Conservation (phyloP, 2,888 invertebrate species). For the Ichneumoninae sp. region DNA sequence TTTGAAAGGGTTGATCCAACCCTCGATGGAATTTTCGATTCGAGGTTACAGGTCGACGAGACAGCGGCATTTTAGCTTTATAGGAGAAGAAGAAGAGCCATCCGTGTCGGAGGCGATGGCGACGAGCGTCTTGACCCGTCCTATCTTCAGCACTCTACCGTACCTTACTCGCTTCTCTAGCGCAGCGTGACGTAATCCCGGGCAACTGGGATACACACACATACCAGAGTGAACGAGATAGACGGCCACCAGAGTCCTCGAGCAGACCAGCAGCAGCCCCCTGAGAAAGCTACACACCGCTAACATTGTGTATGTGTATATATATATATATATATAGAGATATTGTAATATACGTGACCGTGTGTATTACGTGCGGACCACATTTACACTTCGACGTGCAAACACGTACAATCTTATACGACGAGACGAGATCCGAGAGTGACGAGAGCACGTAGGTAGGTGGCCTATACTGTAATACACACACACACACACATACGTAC, state of each 20-base stretch:
- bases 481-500: not conserved
- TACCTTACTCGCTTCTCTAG: slow-evolving; percentile 73
- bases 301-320: too few relatives aligned
- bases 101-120: slow-evolving; percentile 72
- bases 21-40: slow-evolving; percentile 14
- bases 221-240: slow-evolving; percentile 37
- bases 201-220: slow-evolving; percentile 51
- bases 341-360: slow-evolving; percentile 22
- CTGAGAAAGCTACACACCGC: slow-evolving; percentile 15
- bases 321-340: not conserved
- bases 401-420: slow-evolving; percentile 32
- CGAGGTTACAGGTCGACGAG: slow-evolving; percentile 10
- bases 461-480: not conserved
- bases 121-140: slow-evolving; percentile 78
- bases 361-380: slow-evolving; percentile 36
- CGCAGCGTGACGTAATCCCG: slow-evolving; percentile 77
- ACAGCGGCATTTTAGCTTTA: slow-evolving; percentile 39
- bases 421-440: slow-evolving; percentile 23
- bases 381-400: slow-evolving; percentile 39
- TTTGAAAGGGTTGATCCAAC: not conserved
- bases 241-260: slow-evolving; percentile 34
- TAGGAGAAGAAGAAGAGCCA: slow-evolving; percentile 13
- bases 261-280: slow-evolving; percentile 30
- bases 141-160: slow-evolving; percentile 73
- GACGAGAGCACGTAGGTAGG: slow-evolving; percentile 18